phyloP scores from a whole-genome alignment of 2,113 vertebrate genomes.

The Eulemur rufifrons region DNA sequence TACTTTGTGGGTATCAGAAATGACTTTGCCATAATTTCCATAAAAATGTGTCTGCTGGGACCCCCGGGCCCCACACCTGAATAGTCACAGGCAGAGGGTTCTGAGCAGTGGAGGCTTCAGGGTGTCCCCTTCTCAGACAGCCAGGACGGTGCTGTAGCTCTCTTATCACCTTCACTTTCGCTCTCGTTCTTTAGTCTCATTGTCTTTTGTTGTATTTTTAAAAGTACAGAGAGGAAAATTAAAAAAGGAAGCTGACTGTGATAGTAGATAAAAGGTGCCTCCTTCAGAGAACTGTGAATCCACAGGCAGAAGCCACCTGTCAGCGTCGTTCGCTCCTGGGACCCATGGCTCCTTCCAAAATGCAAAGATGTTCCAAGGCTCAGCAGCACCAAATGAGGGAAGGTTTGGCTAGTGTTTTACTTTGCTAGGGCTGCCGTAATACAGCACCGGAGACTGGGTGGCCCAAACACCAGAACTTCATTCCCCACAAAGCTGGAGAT shows the following conservation, averaged over 20 bases:
- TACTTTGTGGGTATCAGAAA: conserved; percentile 79
- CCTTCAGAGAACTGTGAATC: conserved; percentile 89
- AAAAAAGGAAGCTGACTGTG: conserved; percentile 91
- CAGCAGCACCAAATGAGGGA: conserved; percentile 90
- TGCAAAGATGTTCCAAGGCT: conserved; percentile 88
- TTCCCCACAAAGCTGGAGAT: background rate
- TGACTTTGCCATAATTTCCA: conserved; percentile 80
- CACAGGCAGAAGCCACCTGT: conserved; percentile 88
- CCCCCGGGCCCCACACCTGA: conserved; percentile 86
- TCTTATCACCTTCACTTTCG: conserved; percentile 86
- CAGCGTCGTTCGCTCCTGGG: conserved; percentile 89
- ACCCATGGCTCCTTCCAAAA: conserved; percentile 90
- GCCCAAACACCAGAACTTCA: background rate
- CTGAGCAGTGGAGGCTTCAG: conserved; percentile 84
- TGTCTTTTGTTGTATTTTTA: conserved; percentile 84
- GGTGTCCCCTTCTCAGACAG: conserved; percentile 85
- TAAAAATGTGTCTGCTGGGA: conserved; percentile 85
- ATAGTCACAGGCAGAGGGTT: conserved; percentile 83
- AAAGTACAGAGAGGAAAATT: conserved; percentile 84
- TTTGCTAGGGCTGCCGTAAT: background rate
- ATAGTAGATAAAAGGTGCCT: conserved; percentile 91
- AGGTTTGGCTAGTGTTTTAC: conserved; percentile 81
- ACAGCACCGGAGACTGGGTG: background rate
- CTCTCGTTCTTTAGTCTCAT: conserved; percentile 85
- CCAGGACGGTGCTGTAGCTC: conserved; percentile 83